These are phyloP conservation scores for Hylia prasina DNA, from an alignment of 2,113 vertebrate genomes.

Conservation along the genomic window DNA sequence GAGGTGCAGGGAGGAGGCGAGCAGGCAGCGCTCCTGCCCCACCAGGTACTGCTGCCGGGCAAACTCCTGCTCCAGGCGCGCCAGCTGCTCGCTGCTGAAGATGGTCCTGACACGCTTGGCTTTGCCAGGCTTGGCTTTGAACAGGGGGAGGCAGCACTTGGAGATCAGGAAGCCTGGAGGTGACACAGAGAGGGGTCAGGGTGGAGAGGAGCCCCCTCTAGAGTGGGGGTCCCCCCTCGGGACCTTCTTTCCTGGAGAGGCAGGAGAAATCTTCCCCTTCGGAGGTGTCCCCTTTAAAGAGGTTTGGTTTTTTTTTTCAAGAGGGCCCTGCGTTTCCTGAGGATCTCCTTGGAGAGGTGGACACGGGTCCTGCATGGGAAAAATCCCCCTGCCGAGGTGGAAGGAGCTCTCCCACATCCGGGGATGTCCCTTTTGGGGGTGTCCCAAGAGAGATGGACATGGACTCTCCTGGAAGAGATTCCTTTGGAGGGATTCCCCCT, in stretches of 20 bases:
- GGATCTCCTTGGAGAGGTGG: background rate
- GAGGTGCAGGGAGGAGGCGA: slow-evolving; percentile 77
- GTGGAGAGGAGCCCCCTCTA: background rate
- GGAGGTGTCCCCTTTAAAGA: background rate
- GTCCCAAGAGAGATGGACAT: accelerated
- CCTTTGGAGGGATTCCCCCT: accelerated
- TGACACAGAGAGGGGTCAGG: background rate
- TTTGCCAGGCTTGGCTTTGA: slow-evolving; percentile 74
- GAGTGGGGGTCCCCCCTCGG: background rate
- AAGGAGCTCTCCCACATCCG: background rate
- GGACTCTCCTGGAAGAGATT: background rate
- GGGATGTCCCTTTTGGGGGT: too few species aligned
- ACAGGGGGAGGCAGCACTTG: slow-evolving; percentile 61
- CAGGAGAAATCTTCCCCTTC: background rate
- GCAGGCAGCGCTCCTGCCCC: slow-evolving; percentile 78
- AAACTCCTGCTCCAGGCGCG: slow-evolving; percentile 84
- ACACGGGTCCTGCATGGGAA: too few species aligned
- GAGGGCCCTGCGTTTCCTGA: background rate
- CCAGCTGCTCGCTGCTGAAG: slow-evolving; percentile 83
- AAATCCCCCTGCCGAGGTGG: background rate
- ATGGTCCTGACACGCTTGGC: slow-evolving; percentile 81
- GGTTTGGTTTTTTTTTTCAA: background rate
- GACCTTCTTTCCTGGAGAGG: background rate
- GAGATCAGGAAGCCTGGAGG: slow-evolving; percentile 64
- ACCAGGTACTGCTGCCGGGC: slow-evolving; percentile 84